A percentile compares a stretch with the other conserved stretches of the same genome.
These are phyloP conservation scores for Sebastes miniatus DNA, from an alignment of 2,797 vertebrate species.

Conservation along the genomic window DNA sequence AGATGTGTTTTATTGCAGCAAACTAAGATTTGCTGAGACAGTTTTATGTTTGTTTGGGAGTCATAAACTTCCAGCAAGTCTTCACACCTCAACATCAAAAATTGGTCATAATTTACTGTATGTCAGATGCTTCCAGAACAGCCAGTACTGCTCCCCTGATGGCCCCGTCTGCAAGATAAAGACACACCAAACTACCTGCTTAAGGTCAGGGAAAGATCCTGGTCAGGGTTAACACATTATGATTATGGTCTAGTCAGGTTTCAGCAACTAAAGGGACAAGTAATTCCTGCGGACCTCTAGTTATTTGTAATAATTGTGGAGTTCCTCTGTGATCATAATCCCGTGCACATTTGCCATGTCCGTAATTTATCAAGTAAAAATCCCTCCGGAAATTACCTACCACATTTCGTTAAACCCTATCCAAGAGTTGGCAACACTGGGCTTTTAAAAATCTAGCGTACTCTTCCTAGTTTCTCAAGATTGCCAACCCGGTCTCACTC, in stretches of 20 bases:
- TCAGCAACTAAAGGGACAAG: not conserved
- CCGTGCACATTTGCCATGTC: not conserved
- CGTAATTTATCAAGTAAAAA: not conserved
- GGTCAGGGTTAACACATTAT: not conserved
- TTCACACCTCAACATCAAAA: not conserved
- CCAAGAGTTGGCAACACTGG: too few species aligned
- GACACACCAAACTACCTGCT: not conserved
- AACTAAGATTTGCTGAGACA: not conserved
- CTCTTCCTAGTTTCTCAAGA: too few species aligned
- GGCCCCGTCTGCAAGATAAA: not conserved
- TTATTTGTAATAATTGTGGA: not conserved
- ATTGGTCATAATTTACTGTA: not conserved
- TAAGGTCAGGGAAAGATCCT: not conserved
- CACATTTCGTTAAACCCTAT: too few species aligned
- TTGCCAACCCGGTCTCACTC: too few species aligned
- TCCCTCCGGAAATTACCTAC: too few species aligned
- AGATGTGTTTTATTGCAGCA: not conserved
- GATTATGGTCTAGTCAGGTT: not conserved
- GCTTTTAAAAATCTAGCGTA: too few species aligned
- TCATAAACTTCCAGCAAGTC: not conserved
- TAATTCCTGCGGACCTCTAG: not conserved
- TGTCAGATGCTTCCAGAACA: not conserved
- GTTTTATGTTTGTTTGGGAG: conserved; percentile 7
- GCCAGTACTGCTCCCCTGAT: not conserved
- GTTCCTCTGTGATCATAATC: not conserved